These are phyloP conservation scores for Alviniconcha strummeri DNA, from an alignment of 2,888 invertebrate genomes.

Conservation along the genomic window DNA sequence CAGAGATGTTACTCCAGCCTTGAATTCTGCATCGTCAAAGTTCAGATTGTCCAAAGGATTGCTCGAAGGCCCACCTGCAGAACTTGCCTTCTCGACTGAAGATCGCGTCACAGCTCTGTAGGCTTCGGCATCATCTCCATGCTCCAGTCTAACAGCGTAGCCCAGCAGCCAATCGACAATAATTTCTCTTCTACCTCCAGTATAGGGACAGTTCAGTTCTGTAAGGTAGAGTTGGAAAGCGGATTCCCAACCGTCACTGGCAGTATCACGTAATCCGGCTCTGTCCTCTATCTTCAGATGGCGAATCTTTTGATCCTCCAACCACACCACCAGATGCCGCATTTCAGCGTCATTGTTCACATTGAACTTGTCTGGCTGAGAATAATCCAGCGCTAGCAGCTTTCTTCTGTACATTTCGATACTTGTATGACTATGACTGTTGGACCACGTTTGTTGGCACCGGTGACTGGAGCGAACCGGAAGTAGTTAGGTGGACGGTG, in stretches of 20 bases:
- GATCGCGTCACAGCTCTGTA: conserved; percentile 14
- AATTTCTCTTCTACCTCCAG: conserved; percentile 78
- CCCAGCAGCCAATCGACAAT: conserved; percentile 90
- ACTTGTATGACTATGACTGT: background rate
- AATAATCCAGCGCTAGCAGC: conserved; percentile 86
- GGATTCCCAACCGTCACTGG: conserved; percentile 82
- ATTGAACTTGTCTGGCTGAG: conserved; percentile 83
- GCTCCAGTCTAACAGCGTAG: conserved; percentile 88
- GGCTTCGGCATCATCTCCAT: conserved; percentile 81
- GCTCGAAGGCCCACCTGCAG: conserved; percentile 76
- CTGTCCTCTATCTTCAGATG: conserved; percentile 89
- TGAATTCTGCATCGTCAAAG: conserved; percentile 87
- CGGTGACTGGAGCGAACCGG: background rate
- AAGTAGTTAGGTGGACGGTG: conserved; percentile 21
- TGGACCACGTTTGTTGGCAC: no score
- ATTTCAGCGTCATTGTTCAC: conserved; percentile 85
- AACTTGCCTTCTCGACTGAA: background rate
- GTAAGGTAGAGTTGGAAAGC: conserved; percentile 84
- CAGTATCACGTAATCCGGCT: conserved; percentile 82
- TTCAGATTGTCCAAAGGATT: conserved; percentile 71
- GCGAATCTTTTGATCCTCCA: conserved; percentile 95
- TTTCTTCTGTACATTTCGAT: conserved; percentile 84
- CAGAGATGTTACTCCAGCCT: conserved; percentile 85
- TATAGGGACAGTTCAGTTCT: conserved; percentile 84
- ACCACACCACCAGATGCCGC: conserved; percentile 88